A percentile compares a stretch with the other conserved stretches of the same genome.
Evolutionary conservation across 2,888 invertebrate genomes (phyloP).

Genomic region (Cyaniris semiargus): DNA sequence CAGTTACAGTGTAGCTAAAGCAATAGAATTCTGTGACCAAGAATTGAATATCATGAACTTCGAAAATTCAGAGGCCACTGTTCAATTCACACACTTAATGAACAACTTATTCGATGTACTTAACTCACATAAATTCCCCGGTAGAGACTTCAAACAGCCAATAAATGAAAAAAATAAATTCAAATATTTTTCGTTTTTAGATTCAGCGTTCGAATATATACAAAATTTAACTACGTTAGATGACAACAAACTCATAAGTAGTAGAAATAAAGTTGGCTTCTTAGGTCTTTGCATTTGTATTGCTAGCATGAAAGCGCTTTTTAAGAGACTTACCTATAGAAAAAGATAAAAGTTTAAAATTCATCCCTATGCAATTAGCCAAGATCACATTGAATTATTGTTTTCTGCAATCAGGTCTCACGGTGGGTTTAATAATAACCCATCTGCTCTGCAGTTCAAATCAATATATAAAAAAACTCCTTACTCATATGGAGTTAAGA

Average conservation of each 20-base stretch:
- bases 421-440: too few relatives aligned
- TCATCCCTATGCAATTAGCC: background rate
- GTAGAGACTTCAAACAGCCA: too few relatives aligned
- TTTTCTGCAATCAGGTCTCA: too few relatives aligned
- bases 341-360: background rate
- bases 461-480: too few relatives aligned
- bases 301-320: background rate
- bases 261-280: background rate
- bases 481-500: too few relatives aligned
- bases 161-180: too few relatives aligned
- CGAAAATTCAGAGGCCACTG: constrained; percentile 11
- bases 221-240: background rate
- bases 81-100: background rate
- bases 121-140: background rate
- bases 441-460: too few relatives aligned
- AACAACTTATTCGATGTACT: constrained; percentile 1
- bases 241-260: background rate
- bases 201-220: constrained; percentile 9
- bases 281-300: constrained; percentile 5
- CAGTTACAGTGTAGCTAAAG: constrained; percentile 5
- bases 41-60: background rate
- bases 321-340: background rate
- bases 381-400: too few relatives aligned
- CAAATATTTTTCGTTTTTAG: background rate
- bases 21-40: constrained; percentile 5